These are phyloP conservation scores for Himantopus leucocephalus DNA, from an alignment of 2,113 vertebrate genomes.

Conservation along the genomic window DNA sequence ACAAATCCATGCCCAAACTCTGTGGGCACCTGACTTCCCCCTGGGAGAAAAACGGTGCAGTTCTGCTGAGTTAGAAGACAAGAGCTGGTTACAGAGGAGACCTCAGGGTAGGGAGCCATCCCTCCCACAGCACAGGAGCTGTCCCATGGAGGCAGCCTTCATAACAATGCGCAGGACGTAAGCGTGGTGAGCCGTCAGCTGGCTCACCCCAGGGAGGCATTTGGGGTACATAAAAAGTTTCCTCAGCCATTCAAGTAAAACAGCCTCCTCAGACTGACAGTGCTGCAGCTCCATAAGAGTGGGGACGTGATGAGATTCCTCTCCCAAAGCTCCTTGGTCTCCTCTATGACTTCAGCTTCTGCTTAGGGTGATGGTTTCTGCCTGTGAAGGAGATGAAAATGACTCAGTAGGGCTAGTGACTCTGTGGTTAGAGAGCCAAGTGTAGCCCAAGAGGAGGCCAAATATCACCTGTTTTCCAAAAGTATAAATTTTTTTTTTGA, in stretches of 20 bases:
- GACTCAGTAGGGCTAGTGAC: not conserved
- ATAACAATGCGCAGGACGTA: not conserved
- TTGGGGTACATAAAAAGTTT: not conserved
- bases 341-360: not conserved
- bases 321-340: rapidly evolving
- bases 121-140: not conserved
- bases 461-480: not conserved
- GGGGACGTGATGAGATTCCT: not conserved
- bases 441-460: not conserved
- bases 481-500: not conserved
- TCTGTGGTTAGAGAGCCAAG: not conserved
- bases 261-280: not conserved
- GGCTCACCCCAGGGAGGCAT: not conserved
- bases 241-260: not conserved
- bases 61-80: not conserved
- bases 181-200: not conserved
- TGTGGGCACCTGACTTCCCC: not conserved
- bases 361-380: not conserved
- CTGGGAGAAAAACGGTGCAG: not conserved
- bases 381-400: not conserved
- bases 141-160: not conserved
- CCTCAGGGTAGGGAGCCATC: not conserved
- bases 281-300: not conserved
- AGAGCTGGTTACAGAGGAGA: not conserved
- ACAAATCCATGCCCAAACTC: conserved; percentile 16